Evolutionary conservation across 2,113 vertebrate genomes (phyloP), one percentile per base, ranked within the genome.

Genomic region (Cranoglanis bouderius): DNA sequence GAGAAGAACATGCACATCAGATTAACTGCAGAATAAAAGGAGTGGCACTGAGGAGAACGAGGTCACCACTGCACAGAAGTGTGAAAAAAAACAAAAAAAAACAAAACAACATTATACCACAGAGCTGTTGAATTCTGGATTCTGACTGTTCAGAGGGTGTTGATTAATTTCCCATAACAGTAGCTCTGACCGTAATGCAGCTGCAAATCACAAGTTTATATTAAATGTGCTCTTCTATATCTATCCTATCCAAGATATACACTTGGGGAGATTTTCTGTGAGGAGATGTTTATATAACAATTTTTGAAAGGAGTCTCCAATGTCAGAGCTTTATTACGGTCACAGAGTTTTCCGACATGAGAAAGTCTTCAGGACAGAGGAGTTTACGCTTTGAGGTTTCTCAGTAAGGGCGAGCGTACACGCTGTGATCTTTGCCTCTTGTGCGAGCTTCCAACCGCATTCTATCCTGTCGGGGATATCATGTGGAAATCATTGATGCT

Each of bases 1-100:
- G 67, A 84, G 67, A 63, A 84, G 6, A 63, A 75, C 82, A 88
- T 84, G 87, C 82, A 84, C 51, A 88, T 83, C 75, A 53, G n/a
- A 87, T 29, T 87, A 59, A 61, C 24, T 65, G 46, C 32, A 43
- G 51, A 49, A 67, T 49, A 49, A 29, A 53, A 53, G 43, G n/a
- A 14, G 29, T 24, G 84, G 18, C 63, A 61, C 55, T 83, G 7
- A 43, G 12, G 13, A 83, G 81, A 83, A 61, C 55, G 12, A 61
- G 81, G 81, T 83, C 55, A 83, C 81, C 35, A 0, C 55, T 61
- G 81, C 57, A 61, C 81, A 61, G 19, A 2, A 57, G 32, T 38
- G 8, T 82, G 24, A 51, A 55, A 81, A 9, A 57, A 82, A 24
- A 38, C 7, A 1, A 9, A 46, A 46, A 43, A 46, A 46, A 46